Conservation (phyloP, 2,888 invertebrate species). For the Molorchus minor region DNA sequence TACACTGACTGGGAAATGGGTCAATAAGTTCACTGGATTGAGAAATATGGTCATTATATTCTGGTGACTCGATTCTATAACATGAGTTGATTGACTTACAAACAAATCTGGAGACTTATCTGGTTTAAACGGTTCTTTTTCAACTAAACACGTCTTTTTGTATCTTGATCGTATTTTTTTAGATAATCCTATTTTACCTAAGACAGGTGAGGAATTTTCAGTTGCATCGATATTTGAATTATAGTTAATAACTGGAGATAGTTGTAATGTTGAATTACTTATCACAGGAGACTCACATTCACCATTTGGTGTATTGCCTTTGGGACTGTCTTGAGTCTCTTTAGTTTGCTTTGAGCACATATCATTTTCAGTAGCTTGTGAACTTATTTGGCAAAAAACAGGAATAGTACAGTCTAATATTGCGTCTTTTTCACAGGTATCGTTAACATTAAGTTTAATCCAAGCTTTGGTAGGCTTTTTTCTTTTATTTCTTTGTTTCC, state of each 20-base stretch:
- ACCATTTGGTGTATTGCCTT: neutral
- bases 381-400: no score
- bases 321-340: neutral
- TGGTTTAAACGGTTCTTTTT: constrained; percentile 18
- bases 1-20: constrained; percentile 40
- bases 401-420: neutral
- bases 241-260: constrained; percentile 45
- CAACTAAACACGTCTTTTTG: constrained; percentile 21
- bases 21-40: constrained; percentile 35
- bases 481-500: constrained; percentile 8
- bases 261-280: constrained; percentile 29
- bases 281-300: constrained; percentile 44
- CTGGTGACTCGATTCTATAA: constrained; percentile 26
- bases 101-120: constrained; percentile 35
- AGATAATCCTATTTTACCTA: constrained; percentile 36
- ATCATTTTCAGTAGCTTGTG: no score
- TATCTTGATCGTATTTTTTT: constrained; percentile 31
- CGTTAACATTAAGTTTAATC: constrained; percentile 19
- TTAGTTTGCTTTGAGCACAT: neutral
- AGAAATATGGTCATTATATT: constrained; percentile 6
- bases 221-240: neutral
- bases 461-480: constrained; percentile 12
- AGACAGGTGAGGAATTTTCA: constrained; percentile 41
- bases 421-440: neutral
- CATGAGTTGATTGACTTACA: constrained; percentile 23